Percentiles rank a stretch among this genome's conserved stretches.
Evolutionary conservation across 2,888 invertebrate species (phyloP).

Genomic region (Halocaridina rubra): DNA sequence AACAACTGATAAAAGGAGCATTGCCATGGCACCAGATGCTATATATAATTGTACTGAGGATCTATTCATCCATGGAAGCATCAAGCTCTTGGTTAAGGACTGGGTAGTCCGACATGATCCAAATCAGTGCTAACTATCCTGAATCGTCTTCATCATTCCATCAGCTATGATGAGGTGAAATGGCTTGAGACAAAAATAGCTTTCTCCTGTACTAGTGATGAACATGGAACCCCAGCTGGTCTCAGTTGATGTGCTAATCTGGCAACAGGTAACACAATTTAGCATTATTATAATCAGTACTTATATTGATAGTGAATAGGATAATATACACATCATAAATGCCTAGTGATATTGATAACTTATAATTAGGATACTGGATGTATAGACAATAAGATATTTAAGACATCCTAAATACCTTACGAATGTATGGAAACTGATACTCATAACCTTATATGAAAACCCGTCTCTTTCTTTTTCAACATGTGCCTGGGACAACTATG

Average conservation of each 20-base stretch:
- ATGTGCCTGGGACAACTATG: constrained; percentile 17
- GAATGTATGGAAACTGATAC: too few species aligned
- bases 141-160: not conserved
- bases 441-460: too few species aligned
- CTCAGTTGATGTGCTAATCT: not conserved
- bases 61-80: constrained; percentile 1
- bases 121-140: not conserved
- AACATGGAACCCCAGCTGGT: not conserved
- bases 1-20: not conserved
- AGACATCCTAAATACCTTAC: too few species aligned
- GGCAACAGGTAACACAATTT: not conserved
- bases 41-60: not conserved
- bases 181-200: not conserved
- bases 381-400: too few species aligned
- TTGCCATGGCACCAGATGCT: constrained; percentile 13
- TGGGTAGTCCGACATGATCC: not conserved
- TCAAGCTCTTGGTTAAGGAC: not conserved
- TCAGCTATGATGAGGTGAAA: constrained; percentile 11
- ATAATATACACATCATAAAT: too few species aligned
- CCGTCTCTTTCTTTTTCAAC: not conserved
- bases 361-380: too few species aligned
- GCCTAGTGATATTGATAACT: too few species aligned
- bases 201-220: not conserved
- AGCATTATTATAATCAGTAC: too few species aligned
- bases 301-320: too few species aligned